Evolutionary conservation across 2,888 invertebrate genomes (phyloP).

Genomic region (Tiliacea citrago): DNA sequence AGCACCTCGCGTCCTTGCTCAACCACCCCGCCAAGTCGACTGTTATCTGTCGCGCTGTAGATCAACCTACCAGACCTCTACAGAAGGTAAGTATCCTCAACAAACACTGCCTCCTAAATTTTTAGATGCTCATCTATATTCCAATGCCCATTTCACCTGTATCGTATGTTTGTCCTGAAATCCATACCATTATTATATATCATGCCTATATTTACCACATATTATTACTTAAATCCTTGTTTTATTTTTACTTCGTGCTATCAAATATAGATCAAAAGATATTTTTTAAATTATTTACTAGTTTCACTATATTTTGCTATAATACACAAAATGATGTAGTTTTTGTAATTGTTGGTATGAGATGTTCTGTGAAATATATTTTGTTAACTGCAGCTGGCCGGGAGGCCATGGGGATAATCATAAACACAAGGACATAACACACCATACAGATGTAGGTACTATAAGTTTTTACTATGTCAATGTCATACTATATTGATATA

Average conservation of each 20-base stretch:
- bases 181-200: slow-evolving; percentile 50
- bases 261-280: slow-evolving; percentile 6
- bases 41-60: slow-evolving; percentile 96
- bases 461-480: slow-evolving; percentile 72
- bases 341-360: slow-evolving; percentile 55
- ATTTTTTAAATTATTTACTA: slow-evolving; percentile 20
- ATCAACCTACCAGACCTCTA: slow-evolving; percentile 93
- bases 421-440: slow-evolving; percentile 75
- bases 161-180: slow-evolving; percentile 63
- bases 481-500: slow-evolving; percentile 65
- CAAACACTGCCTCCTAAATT: not conserved
- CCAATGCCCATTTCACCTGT: slow-evolving; percentile 57
- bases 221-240: slow-evolving; percentile 22
- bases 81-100: slow-evolving; percentile 88
- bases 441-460: slow-evolving; percentile 79
- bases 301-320: slow-evolving; percentile 36
- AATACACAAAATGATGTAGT: slow-evolving; percentile 41
- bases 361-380: slow-evolving; percentile 75
- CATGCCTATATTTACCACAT: slow-evolving; percentile 22
- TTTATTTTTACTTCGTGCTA: slow-evolving; percentile 27
- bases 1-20: slow-evolving; percentile 92
- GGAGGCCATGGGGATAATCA: slow-evolving; percentile 73
- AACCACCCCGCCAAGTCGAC: slow-evolving; percentile 97
- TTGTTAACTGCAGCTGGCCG: slow-evolving; percentile 82
- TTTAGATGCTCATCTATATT: slow-evolving; percentile 45